These are phyloP conservation scores for Tringa solitaria DNA, from an alignment of 2,113 vertebrate species.

Conservation along the genomic window DNA sequence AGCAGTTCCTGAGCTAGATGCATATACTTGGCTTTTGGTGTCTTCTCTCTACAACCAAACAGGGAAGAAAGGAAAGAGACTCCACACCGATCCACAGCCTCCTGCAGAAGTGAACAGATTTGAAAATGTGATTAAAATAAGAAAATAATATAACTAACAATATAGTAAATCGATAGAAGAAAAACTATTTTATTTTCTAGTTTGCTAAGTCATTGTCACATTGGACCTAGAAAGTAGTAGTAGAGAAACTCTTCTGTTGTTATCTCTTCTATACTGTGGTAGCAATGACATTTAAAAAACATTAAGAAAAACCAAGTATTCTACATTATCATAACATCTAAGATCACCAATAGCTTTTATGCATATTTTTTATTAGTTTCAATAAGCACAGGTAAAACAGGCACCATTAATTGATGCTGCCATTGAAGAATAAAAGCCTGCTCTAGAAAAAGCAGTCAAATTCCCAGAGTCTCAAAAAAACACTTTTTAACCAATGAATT, in stretches of 20 bases:
- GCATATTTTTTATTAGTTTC: background rate
- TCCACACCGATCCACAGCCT: constrained; percentile 71
- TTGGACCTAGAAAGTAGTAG: background rate
- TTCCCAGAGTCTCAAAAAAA: background rate
- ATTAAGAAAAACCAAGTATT: background rate
- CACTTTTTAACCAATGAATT: background rate
- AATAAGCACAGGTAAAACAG: background rate
- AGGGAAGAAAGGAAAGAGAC: constrained; percentile 76
- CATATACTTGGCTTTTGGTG: constrained; percentile 93
- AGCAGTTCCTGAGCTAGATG: constrained; percentile 93
- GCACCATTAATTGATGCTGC: background rate
- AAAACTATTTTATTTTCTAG: background rate
- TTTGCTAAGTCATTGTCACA: background rate
- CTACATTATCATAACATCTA: background rate
- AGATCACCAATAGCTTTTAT: background rate
- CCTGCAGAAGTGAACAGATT: constrained; percentile 70
- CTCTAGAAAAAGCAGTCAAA: background rate
- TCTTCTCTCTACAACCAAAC: constrained; percentile 74
- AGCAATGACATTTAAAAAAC: background rate
- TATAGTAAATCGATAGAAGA: background rate
- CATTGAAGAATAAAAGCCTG: background rate
- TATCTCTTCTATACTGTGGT: background rate
- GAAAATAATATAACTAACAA: background rate
- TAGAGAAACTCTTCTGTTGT: background rate
- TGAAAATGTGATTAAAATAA: background rate